A percentile compares a stretch with the other conserved stretches of the same genome.
Evolutionary conservation across 2,888 invertebrate genomes (phyloP).

Genomic region (Tinea trinotella): DNA sequence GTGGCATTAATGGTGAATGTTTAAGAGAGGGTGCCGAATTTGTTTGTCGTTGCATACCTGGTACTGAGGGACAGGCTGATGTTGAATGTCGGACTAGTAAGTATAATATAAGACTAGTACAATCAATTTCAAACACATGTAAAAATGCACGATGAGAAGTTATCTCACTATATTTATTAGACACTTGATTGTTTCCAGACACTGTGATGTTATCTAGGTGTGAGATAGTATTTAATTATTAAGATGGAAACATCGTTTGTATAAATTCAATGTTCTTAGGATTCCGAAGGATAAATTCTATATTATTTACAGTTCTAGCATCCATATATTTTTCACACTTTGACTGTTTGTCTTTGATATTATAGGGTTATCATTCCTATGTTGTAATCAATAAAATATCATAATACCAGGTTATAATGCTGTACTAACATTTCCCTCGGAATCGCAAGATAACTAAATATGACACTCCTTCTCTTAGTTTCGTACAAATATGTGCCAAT

Average conservation of each 20-base stretch:
- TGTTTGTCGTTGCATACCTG: slow-evolving; percentile 84
- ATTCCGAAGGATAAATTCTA: slow-evolving; percentile 7
- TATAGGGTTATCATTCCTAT: not conserved
- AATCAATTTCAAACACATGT: slow-evolving; percentile 35
- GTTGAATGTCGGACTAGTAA: slow-evolving; percentile 77
- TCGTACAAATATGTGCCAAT: slow-evolving; percentile 11
- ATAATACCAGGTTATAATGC: not conserved
- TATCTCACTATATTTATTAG: slow-evolving; percentile 19
- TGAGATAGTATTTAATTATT: not conserved
- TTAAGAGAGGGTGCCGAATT: slow-evolving; percentile 87
- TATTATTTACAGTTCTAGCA: not conserved
- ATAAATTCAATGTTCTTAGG: not conserved
- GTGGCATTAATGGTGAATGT: slow-evolving; percentile 89
- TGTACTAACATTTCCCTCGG: slow-evolving; percentile 8
- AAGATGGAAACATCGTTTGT: not conserved
- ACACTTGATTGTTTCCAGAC: not conserved
- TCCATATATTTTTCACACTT: not conserved
- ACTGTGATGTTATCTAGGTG: not conserved
- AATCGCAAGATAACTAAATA: slow-evolving; percentile 11
- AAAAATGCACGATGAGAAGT: slow-evolving; percentile 58
- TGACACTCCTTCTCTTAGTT: not conserved
- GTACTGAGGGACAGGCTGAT: slow-evolving; percentile 81
- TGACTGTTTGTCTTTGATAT: not conserved
- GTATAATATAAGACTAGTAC: slow-evolving; percentile 31
- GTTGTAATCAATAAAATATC: not conserved